Evolutionary conservation across 2,888 invertebrate genomes (phyloP).

Genomic region (Pedicia rivosa): DNA sequence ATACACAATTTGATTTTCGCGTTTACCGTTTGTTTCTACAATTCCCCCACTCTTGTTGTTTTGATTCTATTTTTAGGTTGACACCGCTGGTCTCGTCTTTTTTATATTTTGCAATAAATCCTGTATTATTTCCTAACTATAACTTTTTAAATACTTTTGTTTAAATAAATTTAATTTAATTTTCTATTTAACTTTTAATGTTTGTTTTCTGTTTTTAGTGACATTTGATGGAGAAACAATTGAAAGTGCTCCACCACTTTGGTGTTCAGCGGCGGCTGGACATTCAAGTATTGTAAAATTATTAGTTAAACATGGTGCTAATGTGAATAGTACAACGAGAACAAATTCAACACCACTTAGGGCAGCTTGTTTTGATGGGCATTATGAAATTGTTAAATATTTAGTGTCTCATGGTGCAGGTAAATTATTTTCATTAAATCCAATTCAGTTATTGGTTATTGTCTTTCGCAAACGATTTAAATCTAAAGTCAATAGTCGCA

Average conservation of each 20-base stretch:
- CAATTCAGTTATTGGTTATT: too few relatives aligned
- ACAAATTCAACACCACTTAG: conserved; percentile 90
- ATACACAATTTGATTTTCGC: too few relatives aligned
- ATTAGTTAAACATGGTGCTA: conserved; percentile 70
- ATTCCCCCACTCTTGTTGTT: too few relatives aligned
- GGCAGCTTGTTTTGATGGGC: conserved; percentile 95
- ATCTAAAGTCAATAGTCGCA: too few relatives aligned
- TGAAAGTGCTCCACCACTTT: conserved; percentile 88
- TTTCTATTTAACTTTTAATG: neutral
- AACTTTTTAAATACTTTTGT: neutral
- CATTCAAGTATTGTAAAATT: conserved; percentile 74
- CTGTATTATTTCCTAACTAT: too few relatives aligned
- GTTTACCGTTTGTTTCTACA: too few relatives aligned
- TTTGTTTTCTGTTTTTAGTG: conserved; percentile 37
- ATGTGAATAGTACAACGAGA: conserved; percentile 85
- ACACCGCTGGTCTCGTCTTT: too few relatives aligned
- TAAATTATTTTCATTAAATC: conserved; percentile 30
- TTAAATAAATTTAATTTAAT: neutral
- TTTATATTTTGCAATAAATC: too few relatives aligned
- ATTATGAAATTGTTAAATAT: conserved; percentile 86
- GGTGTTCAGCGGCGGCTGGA: conserved; percentile 97
- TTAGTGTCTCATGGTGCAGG: conserved; percentile 80
- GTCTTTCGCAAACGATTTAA: too few relatives aligned
- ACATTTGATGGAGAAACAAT: conserved; percentile 96
- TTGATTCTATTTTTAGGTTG: too few relatives aligned